Base-by-base conservation (phyloP, 1,140 invertebrate genomes). In the Platorchestia sp. region DNA sequence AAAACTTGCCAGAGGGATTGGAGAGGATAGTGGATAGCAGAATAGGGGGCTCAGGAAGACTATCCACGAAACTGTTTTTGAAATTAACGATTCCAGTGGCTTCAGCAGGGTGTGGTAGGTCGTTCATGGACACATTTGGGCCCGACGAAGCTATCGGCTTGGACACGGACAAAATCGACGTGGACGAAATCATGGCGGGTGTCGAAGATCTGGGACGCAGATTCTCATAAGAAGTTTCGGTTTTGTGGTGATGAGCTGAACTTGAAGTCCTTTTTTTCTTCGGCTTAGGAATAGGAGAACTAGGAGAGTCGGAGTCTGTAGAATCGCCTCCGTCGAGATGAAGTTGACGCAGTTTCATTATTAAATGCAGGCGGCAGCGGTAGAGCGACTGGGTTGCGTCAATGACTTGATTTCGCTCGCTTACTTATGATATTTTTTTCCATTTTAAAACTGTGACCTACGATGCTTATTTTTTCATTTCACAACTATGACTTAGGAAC, bases 1-100 rank as follows among this genome's bases (percentile, higher is more conserved):
- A 16, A 44, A 89, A 89, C 43, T 93, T 93, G 40, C 91, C 36
- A 41, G 91, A 45, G 14, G 91, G 91, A n/a, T 93, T 93, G 36
- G 91, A 93, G 43, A 93, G 91, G n/a, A 93, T 93, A 22, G 91
- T 93, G 36, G 91, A 93, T 44, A 93, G n/a, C 3, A 93, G 45
- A 40, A 93, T 45, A 10, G 91, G 91, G 10, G 91, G 45, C 40
- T 93, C 91, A 47, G 91, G 91, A 47, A 93, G 91, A 47, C 36
- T 47, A 45, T 93, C 91, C 22, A 44, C 45, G 91, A 93, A 93
- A 47, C 91, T 89, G 27, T 42, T 42, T 19, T 44, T 89, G 87
- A 89, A 89, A 89, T 89, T 89, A 3, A 89, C 87, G 87, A 89
- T 89, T 89, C 41, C 87, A 42, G 27, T 36, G 36, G 7, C 14